These are phyloP conservation scores for Panulirus ornatus DNA, from an alignment of 1,140 invertebrate genomes.

Conservation along the genomic window DNA sequence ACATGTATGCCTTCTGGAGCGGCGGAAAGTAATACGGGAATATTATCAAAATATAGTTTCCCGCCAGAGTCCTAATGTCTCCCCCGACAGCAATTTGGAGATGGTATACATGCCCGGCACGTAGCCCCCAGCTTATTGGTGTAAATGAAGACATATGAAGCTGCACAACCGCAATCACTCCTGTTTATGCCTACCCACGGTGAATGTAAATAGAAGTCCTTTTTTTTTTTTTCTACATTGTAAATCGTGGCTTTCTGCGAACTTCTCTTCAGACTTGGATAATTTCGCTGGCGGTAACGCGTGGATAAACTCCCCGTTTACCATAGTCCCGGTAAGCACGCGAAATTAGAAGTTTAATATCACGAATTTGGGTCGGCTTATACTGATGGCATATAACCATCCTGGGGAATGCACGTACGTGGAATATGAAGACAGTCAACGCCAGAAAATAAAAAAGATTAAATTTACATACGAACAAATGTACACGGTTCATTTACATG, in stretches of 20 bases:
- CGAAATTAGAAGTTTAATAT: background rate
- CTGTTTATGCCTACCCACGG: background rate
- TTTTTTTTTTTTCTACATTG: no score
- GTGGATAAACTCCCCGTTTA: no score
- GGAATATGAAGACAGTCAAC: no score
- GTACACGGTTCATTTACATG: no score
- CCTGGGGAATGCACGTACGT: no score
- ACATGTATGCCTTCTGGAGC: background rate
- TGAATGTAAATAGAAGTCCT: constrained; percentile 19
- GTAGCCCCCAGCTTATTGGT: constrained; percentile 33
- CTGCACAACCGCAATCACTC: constrained; percentile 13
- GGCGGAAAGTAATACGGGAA: constrained; percentile 1
- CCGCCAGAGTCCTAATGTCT: constrained; percentile 7
- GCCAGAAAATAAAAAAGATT: no score
- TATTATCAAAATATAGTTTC: constrained; percentile 22
- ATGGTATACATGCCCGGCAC: constrained; percentile 23
- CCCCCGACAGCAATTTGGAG: background rate
- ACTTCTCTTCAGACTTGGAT: no score
- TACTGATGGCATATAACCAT: no score
- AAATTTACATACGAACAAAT: no score
- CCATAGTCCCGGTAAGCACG: background rate
- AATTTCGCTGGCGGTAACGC: background rate
- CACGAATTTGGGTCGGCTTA: background rate
- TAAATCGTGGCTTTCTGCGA: no score
- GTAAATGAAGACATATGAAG: constrained; percentile 30